Base-by-base conservation (phyloP, 2,888 invertebrate genomes). In the Formica aserva region DNA sequence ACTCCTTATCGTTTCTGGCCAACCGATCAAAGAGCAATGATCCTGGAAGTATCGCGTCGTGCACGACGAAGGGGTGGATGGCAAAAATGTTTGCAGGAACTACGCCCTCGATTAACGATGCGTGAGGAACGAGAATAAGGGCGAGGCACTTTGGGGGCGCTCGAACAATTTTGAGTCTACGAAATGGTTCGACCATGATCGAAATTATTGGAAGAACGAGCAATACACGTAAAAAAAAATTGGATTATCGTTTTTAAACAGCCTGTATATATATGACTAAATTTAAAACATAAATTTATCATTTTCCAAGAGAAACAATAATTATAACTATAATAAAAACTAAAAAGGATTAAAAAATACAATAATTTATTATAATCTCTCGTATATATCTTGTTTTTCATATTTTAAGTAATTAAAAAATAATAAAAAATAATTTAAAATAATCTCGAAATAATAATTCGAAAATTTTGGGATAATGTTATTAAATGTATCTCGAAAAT, bases 1-100 rank as follows among this genome's bases (percentile, higher is more conserved):
- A 88, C 86, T 90, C 82, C 91, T 90, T 90, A 90, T 90, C 91
- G 91, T 89, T 89, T 86, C 81, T 82, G 65, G 72, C 82, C 84
- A 82, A 80, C 85, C 91, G 90, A 90, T 90, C 91, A 81, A 80
- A 60, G 85, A 85, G 83, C 86, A 87, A 84, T 86, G 89, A 90
- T 90, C 85, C 72, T 74, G 60, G 83, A 71, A 80, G 83, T 45
- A 78, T 78, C 78, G 57, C 55, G 38, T 77, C 55, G 38, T n/a
- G 67, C 15, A 32, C 48, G 77, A 69, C 60, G 60, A 60, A 71
- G 60, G 29, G 60, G 45, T 35, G 78, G 38, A 22, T 45, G 45
- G 60, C 22, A 71, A 71, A 80, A 80, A 80, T 71, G 32, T 80
- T 80, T 57, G 60, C 78, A 60, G 78, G 35, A 80, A 71, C 45